Evolutionary conservation across 2,113 vertebrate species (phyloP), one percentile per base, ranked within the genome.

Genomic region (Albula goreensis): DNA sequence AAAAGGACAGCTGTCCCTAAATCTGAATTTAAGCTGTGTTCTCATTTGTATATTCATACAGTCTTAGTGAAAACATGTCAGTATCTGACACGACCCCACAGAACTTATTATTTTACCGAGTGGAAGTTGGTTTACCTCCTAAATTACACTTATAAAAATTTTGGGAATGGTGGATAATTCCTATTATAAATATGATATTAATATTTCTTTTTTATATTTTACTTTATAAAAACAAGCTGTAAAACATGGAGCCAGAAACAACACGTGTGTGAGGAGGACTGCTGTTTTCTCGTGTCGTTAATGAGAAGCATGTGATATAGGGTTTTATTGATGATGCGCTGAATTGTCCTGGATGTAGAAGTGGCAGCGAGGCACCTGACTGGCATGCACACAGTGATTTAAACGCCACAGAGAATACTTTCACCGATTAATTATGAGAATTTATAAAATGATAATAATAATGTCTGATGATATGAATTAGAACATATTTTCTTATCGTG

Each of bases 61-160:
- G 56, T 41, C 81, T 31, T 82, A 63, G 41, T 83, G 63, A 83
- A 83, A 63, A 83, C 57, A 41, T 57, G 10, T 57, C 41, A 41
- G 31, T 31, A 31, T 83, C 63, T 83, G 48, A 83, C 63, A 63
- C 52, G 41, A 49, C 63, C 53, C n/a, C 81, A 48, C 25, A 83
- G 51, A 83, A 83, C 56, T 83, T 56, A 83, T 83, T 83, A 83
- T 63, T 74, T 74, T 63, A 63, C 50, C 50, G 31, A 41, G n/a
- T 83, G 81, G 81, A 83, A 60, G 53, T 83, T 25, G 53, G 31
- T 83, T 83, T 83, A 83, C 25, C 81, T 83, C 53, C 53, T 57
- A 25, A 60, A 57, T 12, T 83, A 57, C 41, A 31, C 56, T 63
- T 63, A 41, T 83, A 83, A 83, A 63, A 41, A 48, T 22, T 83